These are phyloP conservation scores for Astyanax mexicanus DNA, from an alignment of 2,797 vertebrate species.

Conservation along the genomic window DNA sequence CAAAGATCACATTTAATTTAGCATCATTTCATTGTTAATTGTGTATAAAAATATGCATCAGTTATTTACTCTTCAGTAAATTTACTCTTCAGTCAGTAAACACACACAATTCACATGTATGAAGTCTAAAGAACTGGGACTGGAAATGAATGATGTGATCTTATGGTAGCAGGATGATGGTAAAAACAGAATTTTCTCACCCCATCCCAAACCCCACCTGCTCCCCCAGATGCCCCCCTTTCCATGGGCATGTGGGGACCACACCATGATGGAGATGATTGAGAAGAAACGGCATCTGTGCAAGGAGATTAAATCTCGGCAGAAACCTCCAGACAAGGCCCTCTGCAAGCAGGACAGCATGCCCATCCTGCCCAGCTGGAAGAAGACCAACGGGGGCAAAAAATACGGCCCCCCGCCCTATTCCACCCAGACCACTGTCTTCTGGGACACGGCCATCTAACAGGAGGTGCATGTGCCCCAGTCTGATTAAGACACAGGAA, in stretches of 20 bases:
- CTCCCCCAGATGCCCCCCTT: constrained; percentile 82
- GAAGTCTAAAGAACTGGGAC: not conserved
- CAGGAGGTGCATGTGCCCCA: not conserved
- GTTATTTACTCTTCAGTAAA: too few species aligned
- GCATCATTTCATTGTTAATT: too few species aligned
- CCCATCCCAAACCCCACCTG: constrained; percentile 19
- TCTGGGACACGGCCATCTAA: constrained; percentile 95
- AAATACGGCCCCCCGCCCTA: constrained; percentile 90
- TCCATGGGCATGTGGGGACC: constrained; percentile 93
- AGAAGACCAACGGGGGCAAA: constrained; percentile 84
- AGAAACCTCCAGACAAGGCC: constrained; percentile 87
- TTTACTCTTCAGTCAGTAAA: not conserved
- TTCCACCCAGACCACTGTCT: constrained; percentile 86
- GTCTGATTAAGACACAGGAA: constrained; percentile 27
- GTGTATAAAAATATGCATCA: too few species aligned
- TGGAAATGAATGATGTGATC: not conserved
- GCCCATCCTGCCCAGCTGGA: constrained; percentile 94
- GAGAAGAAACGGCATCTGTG: constrained; percentile 95
- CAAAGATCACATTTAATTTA: too few species aligned
- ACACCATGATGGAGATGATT: constrained; percentile 97
- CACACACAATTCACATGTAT: too few species aligned
- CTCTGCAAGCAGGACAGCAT: constrained; percentile 97
- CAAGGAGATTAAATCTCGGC: constrained; percentile 93
- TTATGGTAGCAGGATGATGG: not conserved
- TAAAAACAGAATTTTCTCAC: constrained; percentile 31